These are phyloP conservation scores for Ameiurus melas DNA, from an alignment of 2,113 vertebrate genomes.

Conservation along the genomic window DNA sequence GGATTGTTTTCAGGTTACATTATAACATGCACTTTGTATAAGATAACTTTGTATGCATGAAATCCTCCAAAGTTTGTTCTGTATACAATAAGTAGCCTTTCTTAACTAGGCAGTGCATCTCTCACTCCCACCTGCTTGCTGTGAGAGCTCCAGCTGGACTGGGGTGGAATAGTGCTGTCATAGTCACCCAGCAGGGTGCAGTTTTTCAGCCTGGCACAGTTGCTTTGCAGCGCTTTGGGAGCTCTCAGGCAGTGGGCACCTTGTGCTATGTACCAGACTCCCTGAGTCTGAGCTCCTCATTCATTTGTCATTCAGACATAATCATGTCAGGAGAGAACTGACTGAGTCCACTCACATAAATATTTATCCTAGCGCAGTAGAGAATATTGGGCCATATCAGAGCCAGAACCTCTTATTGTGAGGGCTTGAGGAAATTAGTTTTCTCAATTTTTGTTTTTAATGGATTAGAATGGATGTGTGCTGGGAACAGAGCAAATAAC, in stretches of 20 bases:
- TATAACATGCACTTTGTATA: background rate
- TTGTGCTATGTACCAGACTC: slow-evolving; percentile 27
- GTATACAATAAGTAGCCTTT: background rate
- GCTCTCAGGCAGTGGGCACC: slow-evolving; percentile 32
- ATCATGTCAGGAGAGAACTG: slow-evolving; percentile 51
- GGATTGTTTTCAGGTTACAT: background rate
- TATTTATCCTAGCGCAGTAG: slow-evolving; percentile 47
- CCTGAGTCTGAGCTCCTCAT: slow-evolving; percentile 30
- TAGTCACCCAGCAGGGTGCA: slow-evolving; percentile 36
- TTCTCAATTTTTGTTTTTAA: slow-evolving; percentile 7
- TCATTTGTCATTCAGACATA: slow-evolving; percentile 56
- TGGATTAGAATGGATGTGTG: background rate
- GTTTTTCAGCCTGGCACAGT: slow-evolving; percentile 34
- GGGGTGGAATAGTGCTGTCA: slow-evolving; percentile 4
- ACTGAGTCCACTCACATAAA: slow-evolving; percentile 47
- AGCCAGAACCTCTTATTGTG: background rate
- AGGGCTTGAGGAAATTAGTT: slow-evolving; percentile 20
- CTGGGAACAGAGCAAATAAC: slow-evolving; percentile 11
- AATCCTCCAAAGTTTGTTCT: background rate
- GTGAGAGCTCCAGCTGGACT: slow-evolving; percentile 18
- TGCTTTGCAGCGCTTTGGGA: slow-evolving; percentile 37
- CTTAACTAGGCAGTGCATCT: background rate
- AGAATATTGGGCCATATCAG: slow-evolving; percentile 14
- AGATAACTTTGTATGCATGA: slow-evolving; percentile 14
- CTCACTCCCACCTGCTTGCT: background rate